phyloP scores from a whole-genome alignment of 2,113 vertebrate genomes.

The Saguinus imperator region DNA sequence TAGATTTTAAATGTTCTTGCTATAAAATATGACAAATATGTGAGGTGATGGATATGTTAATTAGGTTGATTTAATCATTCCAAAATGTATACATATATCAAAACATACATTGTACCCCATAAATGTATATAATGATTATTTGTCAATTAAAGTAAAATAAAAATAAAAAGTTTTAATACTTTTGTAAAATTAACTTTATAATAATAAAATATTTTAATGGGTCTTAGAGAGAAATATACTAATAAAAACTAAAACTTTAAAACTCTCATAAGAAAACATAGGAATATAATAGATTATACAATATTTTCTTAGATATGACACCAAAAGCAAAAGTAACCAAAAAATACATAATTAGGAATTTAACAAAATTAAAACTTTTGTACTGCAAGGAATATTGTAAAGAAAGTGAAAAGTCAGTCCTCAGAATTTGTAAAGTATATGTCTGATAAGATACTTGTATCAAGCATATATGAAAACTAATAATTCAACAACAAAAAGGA shows the following conservation, averaged over 20 bases:
- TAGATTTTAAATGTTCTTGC: background rate
- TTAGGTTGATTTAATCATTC: background rate
- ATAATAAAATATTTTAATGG: background rate
- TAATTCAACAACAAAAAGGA: background rate
- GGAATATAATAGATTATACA: background rate
- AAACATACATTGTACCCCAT: background rate
- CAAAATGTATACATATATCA: background rate
- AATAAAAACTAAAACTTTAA: background rate
- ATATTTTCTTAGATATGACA: background rate
- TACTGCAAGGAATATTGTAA: background rate
- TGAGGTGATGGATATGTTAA: background rate
- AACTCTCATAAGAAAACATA: background rate
- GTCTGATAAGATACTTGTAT: background rate
- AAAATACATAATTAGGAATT: background rate
- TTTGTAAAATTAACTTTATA: background rate
- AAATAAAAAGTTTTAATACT: background rate
- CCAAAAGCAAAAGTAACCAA: background rate
- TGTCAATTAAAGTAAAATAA: background rate
- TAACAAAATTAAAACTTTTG: background rate
- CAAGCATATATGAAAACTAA: background rate
- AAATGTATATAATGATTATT: background rate
- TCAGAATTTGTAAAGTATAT: background rate
- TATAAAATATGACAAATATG: background rate
- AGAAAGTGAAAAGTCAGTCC: background rate
- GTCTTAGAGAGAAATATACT: background rate